Evolutionary conservation across 2,797 vertebrate genomes (phyloP).

Genomic region (Brotogeris chrysoptera): DNA sequence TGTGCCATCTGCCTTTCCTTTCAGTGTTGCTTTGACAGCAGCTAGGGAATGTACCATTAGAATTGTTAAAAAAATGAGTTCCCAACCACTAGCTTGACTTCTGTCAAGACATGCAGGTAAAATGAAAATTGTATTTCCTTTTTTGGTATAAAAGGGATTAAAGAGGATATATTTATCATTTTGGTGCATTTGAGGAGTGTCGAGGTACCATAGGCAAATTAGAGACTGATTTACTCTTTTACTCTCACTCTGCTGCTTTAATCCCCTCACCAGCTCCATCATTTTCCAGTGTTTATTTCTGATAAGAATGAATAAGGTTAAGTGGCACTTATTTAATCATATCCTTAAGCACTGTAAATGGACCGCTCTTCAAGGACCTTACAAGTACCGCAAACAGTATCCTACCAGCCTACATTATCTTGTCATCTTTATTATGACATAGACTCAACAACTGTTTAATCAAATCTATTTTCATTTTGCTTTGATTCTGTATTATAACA

Average conservation of each 20-base stretch:
- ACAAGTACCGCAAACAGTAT: neutral
- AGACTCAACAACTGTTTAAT: neutral
- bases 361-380: neutral
- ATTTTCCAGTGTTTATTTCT: neutral
- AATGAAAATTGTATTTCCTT: accelerated
- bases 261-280: neutral
- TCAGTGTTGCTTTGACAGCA: neutral
- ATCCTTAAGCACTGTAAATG: neutral
- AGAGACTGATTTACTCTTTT: neutral
- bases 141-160: neutral
- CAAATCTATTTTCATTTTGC: neutral
- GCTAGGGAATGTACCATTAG: neutral
- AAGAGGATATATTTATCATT: neutral
- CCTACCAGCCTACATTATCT: neutral
- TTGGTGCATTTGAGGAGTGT: neutral
- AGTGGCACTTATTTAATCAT: neutral
- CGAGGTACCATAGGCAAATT: neutral
- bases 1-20: neutral
- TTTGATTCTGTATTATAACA: neutral
- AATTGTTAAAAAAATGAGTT: neutral
- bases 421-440: neutral
- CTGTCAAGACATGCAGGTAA: neutral
- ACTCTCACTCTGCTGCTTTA: neutral
- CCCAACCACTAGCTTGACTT: neutral
- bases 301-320: neutral